These are phyloP conservation scores for Meloe dianella DNA, from an alignment of 2,888 invertebrate genomes.

Conservation along the genomic window DNA sequence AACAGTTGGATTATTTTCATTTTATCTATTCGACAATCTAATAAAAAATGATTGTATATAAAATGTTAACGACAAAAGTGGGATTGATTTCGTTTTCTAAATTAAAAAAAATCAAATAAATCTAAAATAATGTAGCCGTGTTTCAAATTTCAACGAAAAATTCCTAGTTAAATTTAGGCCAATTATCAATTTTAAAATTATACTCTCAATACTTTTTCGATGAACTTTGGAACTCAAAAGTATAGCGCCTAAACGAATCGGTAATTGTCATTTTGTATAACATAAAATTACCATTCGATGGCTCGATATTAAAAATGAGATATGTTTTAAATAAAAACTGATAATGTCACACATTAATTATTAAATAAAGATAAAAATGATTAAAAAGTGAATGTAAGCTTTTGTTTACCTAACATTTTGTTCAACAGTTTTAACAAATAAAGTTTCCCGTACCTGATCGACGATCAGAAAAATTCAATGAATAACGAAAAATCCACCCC, in stretches of 20 bases:
- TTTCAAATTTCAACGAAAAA: conserved; percentile 58
- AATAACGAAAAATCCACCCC: background rate
- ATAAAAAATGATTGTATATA: conserved; percentile 27
- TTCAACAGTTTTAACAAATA: no score
- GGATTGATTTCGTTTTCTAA: background rate
- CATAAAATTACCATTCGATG: conserved; percentile 30
- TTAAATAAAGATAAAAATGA: conserved; percentile 51
- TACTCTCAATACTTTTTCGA: conserved; percentile 47
- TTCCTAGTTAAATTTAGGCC: conserved; percentile 27
- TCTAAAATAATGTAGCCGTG: conserved; percentile 45
- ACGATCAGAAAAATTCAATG: background rate
- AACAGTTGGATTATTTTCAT: background rate
- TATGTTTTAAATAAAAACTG: conserved; percentile 51
- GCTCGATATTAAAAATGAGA: conserved; percentile 44
- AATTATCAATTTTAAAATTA: conserved; percentile 29
- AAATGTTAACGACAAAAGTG: conserved; percentile 19
- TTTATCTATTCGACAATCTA: conserved; percentile 43
- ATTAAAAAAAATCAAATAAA: conserved; percentile 22
- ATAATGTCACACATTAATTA: conserved; percentile 55
- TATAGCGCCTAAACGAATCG: conserved; percentile 26
- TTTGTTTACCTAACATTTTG: no score
- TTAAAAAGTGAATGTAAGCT: conserved; percentile 28
- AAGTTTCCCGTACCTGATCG: no score
- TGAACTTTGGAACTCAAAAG: conserved; percentile 56
- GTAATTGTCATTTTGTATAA: conserved; percentile 5